Base-by-base conservation (phyloP, 2,888 invertebrate genomes). In the Aspidapion aeneum region DNA sequence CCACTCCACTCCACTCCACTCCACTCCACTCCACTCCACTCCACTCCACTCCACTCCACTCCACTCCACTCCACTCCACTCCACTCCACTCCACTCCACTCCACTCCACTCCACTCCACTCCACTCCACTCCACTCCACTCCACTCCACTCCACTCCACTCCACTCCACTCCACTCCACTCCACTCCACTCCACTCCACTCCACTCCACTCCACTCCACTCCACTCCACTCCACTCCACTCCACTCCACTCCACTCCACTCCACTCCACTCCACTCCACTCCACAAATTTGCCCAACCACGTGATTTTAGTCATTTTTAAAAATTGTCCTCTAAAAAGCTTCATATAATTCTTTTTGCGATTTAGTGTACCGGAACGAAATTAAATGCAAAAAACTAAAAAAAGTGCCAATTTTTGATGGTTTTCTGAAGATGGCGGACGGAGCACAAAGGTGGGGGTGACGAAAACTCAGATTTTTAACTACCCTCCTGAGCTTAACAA, bases 1-100 rank as follows among this genome's bases (percentile, higher is more conserved):
- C 60, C 21, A 17, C 20, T 59, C 60, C 21, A 17, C 20, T 59
- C 60, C 19, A 50, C 52, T 58, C 58, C 19, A 50, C 35, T 58
- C 58, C 19, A 50, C 35, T 58, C 58, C 19, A 50, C 35, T 58
- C 58, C 19, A 50, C 58, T 58, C 58, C 17, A n/a, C 19, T 48
- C 58, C 19, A n/a, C 19, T 58, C 58, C 19, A n/a, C 19, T 48
- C 58, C 19, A n/a, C 19, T 48, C 58, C 19, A n/a, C 19, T 48
- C 58, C 19, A n/a, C 19, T 48, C 58, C 19, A 50, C 35, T 58
- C 58, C 19, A n/a, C 19, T 58, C 58, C 19, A n/a, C 19, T 58
- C 58, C 19, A n/a, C 19, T 58, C 58, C 48, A n/a, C 19, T 58
- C 58, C 48, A n/a, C 19, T 48, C 58, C 48, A n/a, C 19, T 48